These are phyloP conservation scores for Melinaea marsaeus DNA, from an alignment of 2,888 invertebrate species.

Conservation along the genomic window DNA sequence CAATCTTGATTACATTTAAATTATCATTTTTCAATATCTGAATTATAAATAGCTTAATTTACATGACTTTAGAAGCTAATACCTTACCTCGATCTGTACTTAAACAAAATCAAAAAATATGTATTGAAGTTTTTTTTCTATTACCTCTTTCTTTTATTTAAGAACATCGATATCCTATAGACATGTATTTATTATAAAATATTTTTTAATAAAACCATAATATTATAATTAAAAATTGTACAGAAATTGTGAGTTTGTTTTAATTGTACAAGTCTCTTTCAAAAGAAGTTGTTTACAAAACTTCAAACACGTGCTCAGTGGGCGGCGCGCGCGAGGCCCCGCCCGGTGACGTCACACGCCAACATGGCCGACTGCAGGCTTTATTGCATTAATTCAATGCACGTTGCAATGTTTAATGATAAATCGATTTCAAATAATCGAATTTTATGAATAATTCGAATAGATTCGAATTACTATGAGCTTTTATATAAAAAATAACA, in stretches of 20 bases:
- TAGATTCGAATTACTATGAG: background rate
- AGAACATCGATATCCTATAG: no score
- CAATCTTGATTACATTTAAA: no score
- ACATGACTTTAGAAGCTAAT: no score
- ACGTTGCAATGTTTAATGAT: slow-evolving; percentile 31
- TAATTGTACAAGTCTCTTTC: background rate
- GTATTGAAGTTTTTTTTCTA: no score
- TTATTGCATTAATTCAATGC: slow-evolving; percentile 16
- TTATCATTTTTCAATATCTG: no score
- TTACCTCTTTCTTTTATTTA: no score
- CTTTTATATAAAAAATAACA: background rate
- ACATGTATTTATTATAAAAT: no score
- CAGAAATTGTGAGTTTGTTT: background rate
- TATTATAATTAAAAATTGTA: no score
- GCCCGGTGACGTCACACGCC: slow-evolving; percentile 60
- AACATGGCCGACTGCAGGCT: slow-evolving; percentile 66
- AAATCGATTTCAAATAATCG: slow-evolving; percentile 6
- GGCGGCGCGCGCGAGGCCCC: slow-evolving; percentile 53
- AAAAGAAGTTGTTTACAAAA: slow-evolving; percentile 16
- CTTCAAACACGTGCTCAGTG: slow-evolving; percentile 39
- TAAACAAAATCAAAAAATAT: no score
- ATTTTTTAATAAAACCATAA: no score
- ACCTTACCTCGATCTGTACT: no score
- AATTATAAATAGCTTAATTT: no score
- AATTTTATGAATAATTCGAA: background rate